Base-by-base conservation (phyloP, 2,797 vertebrate species). In the Brachyrhaphis roseni region DNA sequence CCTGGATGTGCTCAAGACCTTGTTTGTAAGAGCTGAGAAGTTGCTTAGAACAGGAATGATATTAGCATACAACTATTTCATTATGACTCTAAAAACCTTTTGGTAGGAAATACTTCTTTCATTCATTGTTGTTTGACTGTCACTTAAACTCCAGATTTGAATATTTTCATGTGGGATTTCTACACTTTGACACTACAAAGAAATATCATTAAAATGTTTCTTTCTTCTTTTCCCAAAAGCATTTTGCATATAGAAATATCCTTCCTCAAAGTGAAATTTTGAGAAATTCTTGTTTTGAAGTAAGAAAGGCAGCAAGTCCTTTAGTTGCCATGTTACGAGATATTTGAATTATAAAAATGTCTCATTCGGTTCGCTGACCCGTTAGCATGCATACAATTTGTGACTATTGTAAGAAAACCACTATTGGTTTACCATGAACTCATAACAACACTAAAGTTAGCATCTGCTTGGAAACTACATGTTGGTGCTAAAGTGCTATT, bases 21-120 rank as follows among this genome's bases (percentile, higher is more conserved):
- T 89, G 82, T 88, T 90, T 86, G 20, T 79, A 53, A 81, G 12
- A 86, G 81, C 76, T 77, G 77, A 82, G 74, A 72, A 75, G 55
- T 26, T 64, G 55, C 41, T 78, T 71, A 87, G 77, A 82, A 64
- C 82, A 75, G 77, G 6, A 66, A 31, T 43, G 73, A 66, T 78
- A 80, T 83, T 62, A 70, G 84, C 75, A 77, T 76, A 79, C 59
- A 59, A 51, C 75, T 66, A 76, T 77, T 87, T 70, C 6, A 57
- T 59, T 46, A 34, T 62, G 12, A 81, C 55, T 57, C 70, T 39
- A 16, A 72, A 73, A 78, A 79, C 47, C 76, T 86, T 79, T 43
- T 28, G 5, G 41, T 45, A 28, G 68, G 45, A 39, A 66, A 66
- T 36, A 20, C 64, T 28, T 43, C 6, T 16, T n/a, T 28, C 36